Conservation (phyloP, 1,140 invertebrate species). For the Anadara kagoshimensis region DNA sequence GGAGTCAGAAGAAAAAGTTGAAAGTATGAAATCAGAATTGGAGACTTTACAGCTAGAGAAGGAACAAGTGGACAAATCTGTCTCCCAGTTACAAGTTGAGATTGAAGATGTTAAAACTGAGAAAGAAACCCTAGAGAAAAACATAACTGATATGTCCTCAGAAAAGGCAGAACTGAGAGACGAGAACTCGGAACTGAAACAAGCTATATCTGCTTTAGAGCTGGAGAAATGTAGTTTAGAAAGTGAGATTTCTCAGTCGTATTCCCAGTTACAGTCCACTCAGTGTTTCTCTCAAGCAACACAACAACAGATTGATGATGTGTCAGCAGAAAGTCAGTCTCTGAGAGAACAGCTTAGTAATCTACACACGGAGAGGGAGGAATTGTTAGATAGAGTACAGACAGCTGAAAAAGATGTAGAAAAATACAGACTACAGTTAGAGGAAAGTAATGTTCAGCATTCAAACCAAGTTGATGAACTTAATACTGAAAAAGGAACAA, state of each 20-base stretch:
- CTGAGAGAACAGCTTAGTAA: conserved; percentile 16
- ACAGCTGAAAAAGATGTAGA: conserved; percentile 10
- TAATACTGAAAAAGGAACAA: background rate
- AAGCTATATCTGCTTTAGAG: background rate
- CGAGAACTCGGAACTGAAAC: background rate
- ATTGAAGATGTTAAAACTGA: background rate
- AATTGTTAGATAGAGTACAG: conserved; percentile 22
- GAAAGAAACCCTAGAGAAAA: conserved; percentile 13
- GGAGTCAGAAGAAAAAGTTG: conserved; percentile 3
- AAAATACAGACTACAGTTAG: conserved; percentile 20
- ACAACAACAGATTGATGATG: conserved; percentile 24
- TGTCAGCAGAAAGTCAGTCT: conserved; percentile 5
- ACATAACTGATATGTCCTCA: conserved; percentile 3
- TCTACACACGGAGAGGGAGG: conserved; percentile 26
- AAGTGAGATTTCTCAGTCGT: conserved; percentile 29
- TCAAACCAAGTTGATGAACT: conserved; percentile 16
- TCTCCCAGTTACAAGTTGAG: background rate
- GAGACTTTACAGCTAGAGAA: conserved; percentile 9
- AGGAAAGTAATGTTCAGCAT: conserved; percentile 9
- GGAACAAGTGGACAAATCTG: background rate
- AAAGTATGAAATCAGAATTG: background rate
- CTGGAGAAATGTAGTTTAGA: conserved; percentile 22
- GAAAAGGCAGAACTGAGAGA: conserved; percentile 19
- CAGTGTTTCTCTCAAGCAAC: conserved; percentile 30
- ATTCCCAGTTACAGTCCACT: conserved; percentile 35